Evolutionary conservation across 1,140 invertebrate genomes (phyloP), one percentile per base, ranked within the genome.

Genomic region (Seison nebaliae): DNA sequence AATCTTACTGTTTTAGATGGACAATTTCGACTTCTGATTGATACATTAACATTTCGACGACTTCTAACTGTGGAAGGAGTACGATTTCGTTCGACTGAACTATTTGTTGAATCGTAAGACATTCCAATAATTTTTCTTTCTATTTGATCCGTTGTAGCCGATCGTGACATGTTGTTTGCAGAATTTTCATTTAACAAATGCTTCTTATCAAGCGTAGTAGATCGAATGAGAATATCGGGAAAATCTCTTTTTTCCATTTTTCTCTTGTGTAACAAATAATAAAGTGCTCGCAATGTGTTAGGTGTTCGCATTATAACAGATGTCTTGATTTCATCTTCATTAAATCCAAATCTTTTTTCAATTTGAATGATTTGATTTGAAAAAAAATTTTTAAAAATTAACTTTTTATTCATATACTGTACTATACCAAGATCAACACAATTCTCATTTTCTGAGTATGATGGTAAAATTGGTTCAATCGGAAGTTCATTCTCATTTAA

Each of bases 291-390:
- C 19, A 33, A 28, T 28, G 38, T 32, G 11, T 28, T 35, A 7
- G 38, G 38, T 12, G 33, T 40, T 34, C 38, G 20, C 33, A 34
- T n/a, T 35, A 40, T 19, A 34, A 40, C 30, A 28, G 38, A 30
- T 12, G 33, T 32, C 12, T 31, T 33, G 18, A 40, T 20, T 14
- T 40, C 38, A 15, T 34, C 28, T 30, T 40, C 38, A 9, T 23
- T 18, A 22, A 34, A 40, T 12, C 28, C 31, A 22, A 34, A 28
- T 22, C 38, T 40, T 16, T 31, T 31, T 31, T 4, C 9, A 35
- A 28, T 34, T 34, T 23, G 15, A 12, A 29, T n/a, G 14, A 20
- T 16, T 11, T 38, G 7, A 14, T n/a, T 11, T 3, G 3, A 35
- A 6, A 14, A 22, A 2, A n/a, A n/a, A 16, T 15, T 16, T 11